phyloP scores from a whole-genome alignment of 2,888 invertebrate species.

The Conus canariensis region DNA sequence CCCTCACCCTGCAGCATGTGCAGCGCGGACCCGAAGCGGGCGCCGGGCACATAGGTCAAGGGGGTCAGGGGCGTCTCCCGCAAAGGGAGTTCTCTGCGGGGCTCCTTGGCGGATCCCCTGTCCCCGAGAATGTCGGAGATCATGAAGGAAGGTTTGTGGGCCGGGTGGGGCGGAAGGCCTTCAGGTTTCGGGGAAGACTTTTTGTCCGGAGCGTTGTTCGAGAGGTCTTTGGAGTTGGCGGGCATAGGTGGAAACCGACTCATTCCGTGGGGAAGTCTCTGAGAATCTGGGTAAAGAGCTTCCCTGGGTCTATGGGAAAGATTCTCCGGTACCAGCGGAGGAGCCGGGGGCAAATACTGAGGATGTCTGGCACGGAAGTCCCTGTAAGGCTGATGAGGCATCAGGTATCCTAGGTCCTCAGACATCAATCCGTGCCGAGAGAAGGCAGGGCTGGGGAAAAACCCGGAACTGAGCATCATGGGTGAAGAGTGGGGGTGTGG shows the following conservation, averaged over 20 bases:
- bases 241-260: not conserved
- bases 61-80: too few species aligned
- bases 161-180: not conserved
- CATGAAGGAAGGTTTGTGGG: slow-evolving; percentile 38
- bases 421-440: not conserved
- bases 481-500: not conserved
- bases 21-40: not conserved
- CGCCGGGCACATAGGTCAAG: not conserved
- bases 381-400: slow-evolving; percentile 12
- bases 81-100: not conserved
- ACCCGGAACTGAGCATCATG: not conserved
- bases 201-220: not conserved
- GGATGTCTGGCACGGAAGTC: not conserved
- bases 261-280: not conserved
- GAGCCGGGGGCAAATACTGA: not conserved
- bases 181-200: not conserved
- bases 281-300: not conserved
- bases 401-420: not conserved
- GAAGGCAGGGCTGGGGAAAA: not conserved
- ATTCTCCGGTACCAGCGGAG: slow-evolving; percentile 16
- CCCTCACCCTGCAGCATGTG: not conserved
- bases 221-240: not conserved
- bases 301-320: not conserved
- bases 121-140: slow-evolving; percentile 37
- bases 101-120: too few species aligned